Evolutionary conservation across 2,888 invertebrate species (phyloP).

Genomic region (Netelia inedita): DNA sequence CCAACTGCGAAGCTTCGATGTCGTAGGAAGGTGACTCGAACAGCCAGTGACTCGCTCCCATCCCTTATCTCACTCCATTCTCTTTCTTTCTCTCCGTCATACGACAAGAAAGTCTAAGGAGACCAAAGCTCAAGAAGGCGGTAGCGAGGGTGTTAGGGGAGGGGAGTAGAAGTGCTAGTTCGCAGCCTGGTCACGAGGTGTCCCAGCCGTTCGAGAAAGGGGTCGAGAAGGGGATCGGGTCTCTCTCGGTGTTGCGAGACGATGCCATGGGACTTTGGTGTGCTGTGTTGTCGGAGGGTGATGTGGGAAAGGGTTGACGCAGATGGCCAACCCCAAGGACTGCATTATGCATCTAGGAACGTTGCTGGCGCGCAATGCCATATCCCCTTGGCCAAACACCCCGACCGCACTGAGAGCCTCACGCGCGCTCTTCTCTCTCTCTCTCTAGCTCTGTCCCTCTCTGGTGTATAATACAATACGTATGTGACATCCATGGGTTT

Average conservation of each 20-base stretch:
- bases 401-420: constrained; percentile 26
- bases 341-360: constrained; percentile 82
- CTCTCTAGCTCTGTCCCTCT: no score
- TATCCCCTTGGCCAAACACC: constrained; percentile 47
- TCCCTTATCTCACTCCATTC: background rate
- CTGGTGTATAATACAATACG: constrained; percentile 26
- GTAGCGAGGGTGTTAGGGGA: constrained; percentile 19
- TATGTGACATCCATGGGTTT: constrained; percentile 31
- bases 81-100: background rate
- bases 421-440: background rate
- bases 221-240: constrained; percentile 40
- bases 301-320: constrained; percentile 56
- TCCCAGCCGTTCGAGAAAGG: constrained; percentile 57
- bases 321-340: constrained; percentile 73
- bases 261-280: constrained; percentile 40
- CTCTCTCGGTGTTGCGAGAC: constrained; percentile 17
- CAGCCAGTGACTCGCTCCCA: constrained; percentile 25
- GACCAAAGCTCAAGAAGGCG: constrained; percentile 61
- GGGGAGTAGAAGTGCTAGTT: constrained; percentile 72
- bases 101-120: constrained; percentile 61
- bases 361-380: constrained; percentile 65
- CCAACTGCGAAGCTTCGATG: constrained; percentile 34
- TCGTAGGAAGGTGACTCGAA: constrained; percentile 12
- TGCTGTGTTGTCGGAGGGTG: constrained; percentile 5
- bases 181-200: constrained; percentile 78